A percentile compares a stretch with the other conserved stretches of the same genome.
phyloP scores from a whole-genome alignment of 2,888 invertebrate species.

The Acronicta psi region DNA sequence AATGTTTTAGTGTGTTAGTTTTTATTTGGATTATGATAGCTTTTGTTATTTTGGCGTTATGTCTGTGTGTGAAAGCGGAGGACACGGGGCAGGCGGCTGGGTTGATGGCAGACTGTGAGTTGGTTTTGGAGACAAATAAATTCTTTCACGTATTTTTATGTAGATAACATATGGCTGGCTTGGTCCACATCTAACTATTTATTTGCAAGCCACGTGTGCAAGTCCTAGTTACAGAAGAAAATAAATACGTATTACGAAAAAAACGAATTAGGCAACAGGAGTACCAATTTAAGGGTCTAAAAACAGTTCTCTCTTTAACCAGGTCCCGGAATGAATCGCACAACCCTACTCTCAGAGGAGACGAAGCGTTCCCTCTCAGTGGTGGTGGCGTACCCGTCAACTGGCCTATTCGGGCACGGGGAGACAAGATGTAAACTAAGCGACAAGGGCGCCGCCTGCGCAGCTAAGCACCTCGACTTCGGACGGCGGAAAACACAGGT shows the following conservation, averaged over 20 bases:
- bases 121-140: not conserved
- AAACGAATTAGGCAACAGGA: no score
- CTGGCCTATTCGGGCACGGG: conserved; percentile 58
- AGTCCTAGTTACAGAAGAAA: no score
- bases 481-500: conserved; percentile 73
- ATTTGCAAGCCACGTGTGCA: no score
- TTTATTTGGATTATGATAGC: conserved; percentile 24
- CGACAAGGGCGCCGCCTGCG: conserved; percentile 68
- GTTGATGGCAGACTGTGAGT: conserved; percentile 79
- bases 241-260: no score
- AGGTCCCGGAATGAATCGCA: conserved; percentile 83
- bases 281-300: no score
- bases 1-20: conserved; percentile 27
- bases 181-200: no score
- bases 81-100: conserved; percentile 77
- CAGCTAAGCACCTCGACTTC: conserved; percentile 70
- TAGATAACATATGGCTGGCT: no score
- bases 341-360: conserved; percentile 71
- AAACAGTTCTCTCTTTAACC: not conserved
- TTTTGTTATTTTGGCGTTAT: conserved; percentile 40
- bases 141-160: not conserved
- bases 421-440: conserved; percentile 71
- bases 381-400: conserved; percentile 66
- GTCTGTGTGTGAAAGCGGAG: conserved; percentile 50
- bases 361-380: conserved; percentile 70